Evolutionary conservation across 2,888 invertebrate species (phyloP).

Genomic region (Allacma fusca): DNA sequence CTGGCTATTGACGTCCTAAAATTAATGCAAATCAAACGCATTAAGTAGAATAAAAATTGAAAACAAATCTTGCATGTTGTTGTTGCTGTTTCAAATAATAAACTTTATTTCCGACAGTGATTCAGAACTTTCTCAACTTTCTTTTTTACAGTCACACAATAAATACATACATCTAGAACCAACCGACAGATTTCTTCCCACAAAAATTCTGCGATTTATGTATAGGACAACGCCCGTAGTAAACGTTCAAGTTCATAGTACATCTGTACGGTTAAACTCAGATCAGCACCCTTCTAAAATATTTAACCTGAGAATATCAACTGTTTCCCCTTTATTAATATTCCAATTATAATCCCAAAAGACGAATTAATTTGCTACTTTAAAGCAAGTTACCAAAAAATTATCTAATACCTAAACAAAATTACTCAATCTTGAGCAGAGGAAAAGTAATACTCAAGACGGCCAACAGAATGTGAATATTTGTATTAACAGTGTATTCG

Average conservation of each 20-base stretch:
- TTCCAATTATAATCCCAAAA: neutral
- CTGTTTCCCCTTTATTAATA: neutral
- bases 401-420: conserved; percentile 12
- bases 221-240: neutral
- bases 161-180: conserved; percentile 8
- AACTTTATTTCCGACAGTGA: neutral
- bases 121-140: neutral
- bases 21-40: too few relatives aligned
- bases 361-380: neutral
- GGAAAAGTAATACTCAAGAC: neutral
- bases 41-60: too few relatives aligned
- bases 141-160: neutral
- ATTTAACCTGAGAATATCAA: neutral
- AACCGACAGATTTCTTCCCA: neutral
- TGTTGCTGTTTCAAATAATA: conserved; percentile 19
- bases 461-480: neutral
- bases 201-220: conserved; percentile 1
- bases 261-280: neutral
- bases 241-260: neutral
- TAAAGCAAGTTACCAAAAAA: neutral
- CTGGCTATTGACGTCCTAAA: too few relatives aligned
- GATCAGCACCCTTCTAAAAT: neutral
- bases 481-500: neutral
- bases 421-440: neutral
- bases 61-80: too few relatives aligned